phyloP scores from a whole-genome alignment of 2,888 invertebrate species.

The Drosophila tanythrix region DNA sequence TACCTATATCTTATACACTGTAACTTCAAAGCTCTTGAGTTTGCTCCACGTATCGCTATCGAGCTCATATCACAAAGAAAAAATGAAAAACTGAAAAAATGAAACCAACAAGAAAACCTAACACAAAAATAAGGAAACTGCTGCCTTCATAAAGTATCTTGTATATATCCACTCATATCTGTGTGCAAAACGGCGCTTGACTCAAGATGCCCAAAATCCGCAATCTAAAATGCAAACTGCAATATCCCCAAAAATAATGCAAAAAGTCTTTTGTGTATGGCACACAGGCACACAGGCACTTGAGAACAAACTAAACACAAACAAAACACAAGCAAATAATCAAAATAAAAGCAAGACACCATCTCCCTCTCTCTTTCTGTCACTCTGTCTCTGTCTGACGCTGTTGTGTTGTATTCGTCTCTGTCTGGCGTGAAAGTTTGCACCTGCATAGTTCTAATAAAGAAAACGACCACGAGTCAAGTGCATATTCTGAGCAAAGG shows the following conservation, averaged over 20 bases:
- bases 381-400: conserved; percentile 2
- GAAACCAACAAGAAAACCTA: conserved; percentile 7
- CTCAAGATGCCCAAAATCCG: conserved; percentile 15
- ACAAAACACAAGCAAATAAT: conserved; percentile 55
- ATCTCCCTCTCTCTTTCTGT: conserved; percentile 1
- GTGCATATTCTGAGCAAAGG: conserved; percentile 66
- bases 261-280: conserved; percentile 49
- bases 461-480: conserved; percentile 55
- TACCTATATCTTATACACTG: conserved; percentile 74
- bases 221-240: conserved; percentile 51
- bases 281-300: conserved; percentile 31
- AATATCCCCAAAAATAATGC: conserved; percentile 61
- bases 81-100: conserved; percentile 1
- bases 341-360: conserved; percentile 62
- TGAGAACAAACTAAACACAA: conserved; percentile 35
- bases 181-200: conserved; percentile 25
- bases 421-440: conserved; percentile 60
- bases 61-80: conserved; percentile 63
- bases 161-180: conserved; percentile 27
- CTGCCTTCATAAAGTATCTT: conserved; percentile 37
- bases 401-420: conserved; percentile 8
- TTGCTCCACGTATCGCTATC: conserved; percentile 83
- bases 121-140: conserved; percentile 22
- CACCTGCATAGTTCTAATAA: conserved; percentile 75
- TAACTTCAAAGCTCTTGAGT: conserved; percentile 80